Conservation (phyloP, 1,140 invertebrate genomes). For the Phymastichus coffea region DNA sequence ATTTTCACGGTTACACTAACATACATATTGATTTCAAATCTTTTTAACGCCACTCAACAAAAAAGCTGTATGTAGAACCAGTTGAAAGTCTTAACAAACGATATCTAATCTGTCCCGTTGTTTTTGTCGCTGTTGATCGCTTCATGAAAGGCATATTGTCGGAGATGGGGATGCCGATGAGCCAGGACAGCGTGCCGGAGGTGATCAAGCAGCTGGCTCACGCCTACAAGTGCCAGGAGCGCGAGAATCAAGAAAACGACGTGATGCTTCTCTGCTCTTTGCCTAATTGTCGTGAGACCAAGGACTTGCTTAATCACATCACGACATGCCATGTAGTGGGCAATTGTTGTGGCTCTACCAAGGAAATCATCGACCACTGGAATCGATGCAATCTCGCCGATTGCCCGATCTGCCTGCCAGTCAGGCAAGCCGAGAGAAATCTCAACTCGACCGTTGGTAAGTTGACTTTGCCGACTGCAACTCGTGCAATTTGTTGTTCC, state of each 20-base stretch:
- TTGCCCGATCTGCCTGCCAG: slow-evolving; percentile 18
- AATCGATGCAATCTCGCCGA: slow-evolving; percentile 15
- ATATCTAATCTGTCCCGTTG: too few relatives aligned
- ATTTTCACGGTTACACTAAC: too few relatives aligned
- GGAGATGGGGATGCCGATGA: not conserved
- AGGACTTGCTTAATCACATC: slow-evolving; percentile 18
- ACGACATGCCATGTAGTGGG: slow-evolving; percentile 11
- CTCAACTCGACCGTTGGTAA: slow-evolving; percentile 7
- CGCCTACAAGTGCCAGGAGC: slow-evolving; percentile 23
- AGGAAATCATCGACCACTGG: slow-evolving; percentile 25
- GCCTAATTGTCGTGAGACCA: slow-evolving; percentile 21
- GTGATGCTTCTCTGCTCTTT: slow-evolving; percentile 25
- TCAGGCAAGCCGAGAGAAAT: slow-evolving; percentile 20
- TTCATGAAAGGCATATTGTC: slow-evolving; percentile 20
- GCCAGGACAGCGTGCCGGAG: not conserved
- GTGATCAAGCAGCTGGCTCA: slow-evolving; percentile 25
- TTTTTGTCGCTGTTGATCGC: slow-evolving; percentile 18
- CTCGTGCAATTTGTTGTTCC: too few relatives aligned
- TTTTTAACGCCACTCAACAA: too few relatives aligned
- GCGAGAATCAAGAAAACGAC: slow-evolving; percentile 25
- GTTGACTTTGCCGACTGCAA: too few relatives aligned
- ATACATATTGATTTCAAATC: too few relatives aligned
- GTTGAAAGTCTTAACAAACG: too few relatives aligned
- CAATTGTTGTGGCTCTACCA: slow-evolving; percentile 19
- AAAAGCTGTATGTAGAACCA: too few relatives aligned